Evolutionary conservation across 2,888 invertebrate species (phyloP).

Genomic region (Smittia aterrima): DNA sequence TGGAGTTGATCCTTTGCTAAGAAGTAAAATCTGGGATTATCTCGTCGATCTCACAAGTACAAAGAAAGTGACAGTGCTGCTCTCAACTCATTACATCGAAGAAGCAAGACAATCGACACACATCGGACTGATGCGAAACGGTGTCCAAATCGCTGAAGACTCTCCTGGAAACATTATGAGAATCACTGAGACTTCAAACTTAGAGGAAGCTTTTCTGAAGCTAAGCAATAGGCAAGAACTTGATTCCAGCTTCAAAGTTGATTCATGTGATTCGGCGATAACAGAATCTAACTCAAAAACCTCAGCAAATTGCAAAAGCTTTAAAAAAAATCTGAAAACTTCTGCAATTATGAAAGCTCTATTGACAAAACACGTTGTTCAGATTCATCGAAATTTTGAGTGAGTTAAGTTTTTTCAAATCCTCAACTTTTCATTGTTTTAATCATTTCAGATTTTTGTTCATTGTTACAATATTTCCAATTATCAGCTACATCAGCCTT

Average conservation of each 20-base stretch:
- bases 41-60: constrained; percentile 68
- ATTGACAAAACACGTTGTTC: no score
- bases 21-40: constrained; percentile 89
- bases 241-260: no score
- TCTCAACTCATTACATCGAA: constrained; percentile 94
- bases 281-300: no score
- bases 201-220: constrained; percentile 79
- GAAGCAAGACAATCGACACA: constrained; percentile 77
- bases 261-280: no score
- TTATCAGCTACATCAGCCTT: background rate
- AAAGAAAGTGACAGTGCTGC: constrained; percentile 75
- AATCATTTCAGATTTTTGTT: background rate
- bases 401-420: no score
- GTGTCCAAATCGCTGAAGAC: constrained; percentile 74
- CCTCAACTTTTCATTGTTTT: background rate
- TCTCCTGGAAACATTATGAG: constrained; percentile 65
- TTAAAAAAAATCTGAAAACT: no score
- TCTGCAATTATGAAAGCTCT: no score
- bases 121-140: constrained; percentile 81
- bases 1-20: constrained; percentile 83
- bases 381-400: no score
- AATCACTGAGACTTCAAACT: constrained; percentile 62
- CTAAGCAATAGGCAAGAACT: constrained; percentile 57
- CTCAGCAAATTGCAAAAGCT: no score
- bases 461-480: background rate